Percentiles rank a stretch among this genome's conserved stretches.
phyloP scores from a whole-genome alignment of 2,797 vertebrate genomes.

The Pristis pectinata region DNA sequence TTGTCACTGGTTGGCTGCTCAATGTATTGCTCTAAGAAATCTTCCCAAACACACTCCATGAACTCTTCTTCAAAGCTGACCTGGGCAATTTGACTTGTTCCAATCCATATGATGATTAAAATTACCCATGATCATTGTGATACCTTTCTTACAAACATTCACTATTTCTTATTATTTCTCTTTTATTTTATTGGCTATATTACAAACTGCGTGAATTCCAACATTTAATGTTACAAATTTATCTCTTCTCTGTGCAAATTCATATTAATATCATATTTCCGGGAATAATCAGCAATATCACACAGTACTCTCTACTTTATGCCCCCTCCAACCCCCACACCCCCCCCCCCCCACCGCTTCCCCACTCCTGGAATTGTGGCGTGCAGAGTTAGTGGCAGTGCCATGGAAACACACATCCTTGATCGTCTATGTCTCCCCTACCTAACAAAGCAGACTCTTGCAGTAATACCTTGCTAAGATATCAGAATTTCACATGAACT shows the following conservation, averaged over 20 bases:
- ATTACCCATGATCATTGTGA: no score
- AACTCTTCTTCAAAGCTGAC: no score
- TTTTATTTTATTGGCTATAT: neutral
- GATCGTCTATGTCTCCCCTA: neutral
- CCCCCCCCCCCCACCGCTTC: no score
- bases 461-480: neutral
- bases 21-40: no score
- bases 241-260: neutral
- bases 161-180: no score
- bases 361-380: neutral
- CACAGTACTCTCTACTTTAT: no score
- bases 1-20: no score
- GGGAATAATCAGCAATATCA: neutral
- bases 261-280: neutral
- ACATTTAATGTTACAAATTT: neutral
- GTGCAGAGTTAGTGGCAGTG: neutral
- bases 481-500: neutral
- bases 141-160: no score
- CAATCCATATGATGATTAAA: no score
- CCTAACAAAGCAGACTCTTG: neutral
- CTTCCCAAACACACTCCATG: no score
- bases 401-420: neutral
- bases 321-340: neutral
- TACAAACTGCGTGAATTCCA: neutral
- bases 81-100: no score